These are phyloP conservation scores for Oligia latruncula DNA, from an alignment of 2,888 invertebrate genomes.

Conservation along the genomic window DNA sequence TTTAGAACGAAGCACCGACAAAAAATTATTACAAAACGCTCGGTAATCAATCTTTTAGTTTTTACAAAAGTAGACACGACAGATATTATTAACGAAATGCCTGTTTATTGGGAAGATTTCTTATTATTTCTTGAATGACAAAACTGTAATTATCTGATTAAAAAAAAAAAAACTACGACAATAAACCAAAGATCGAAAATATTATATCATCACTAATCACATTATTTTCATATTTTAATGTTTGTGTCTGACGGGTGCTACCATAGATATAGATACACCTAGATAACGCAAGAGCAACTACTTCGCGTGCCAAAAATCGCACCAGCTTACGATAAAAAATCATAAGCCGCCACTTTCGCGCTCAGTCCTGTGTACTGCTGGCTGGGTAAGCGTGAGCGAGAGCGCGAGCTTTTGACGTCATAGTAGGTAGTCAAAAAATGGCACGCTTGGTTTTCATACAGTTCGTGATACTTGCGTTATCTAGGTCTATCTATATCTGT, in stretches of 20 bases:
- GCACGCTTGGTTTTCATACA: too few relatives aligned
- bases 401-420: too few relatives aligned
- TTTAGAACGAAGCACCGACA: conserved; percentile 71
- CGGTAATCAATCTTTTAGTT: conserved; percentile 75
- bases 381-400: too few relatives aligned
- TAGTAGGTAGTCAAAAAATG: too few relatives aligned
- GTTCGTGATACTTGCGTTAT: too few relatives aligned
- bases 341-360: too few relatives aligned
- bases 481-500: too few relatives aligned
- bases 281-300: too few relatives aligned
- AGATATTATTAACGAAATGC: conserved; percentile 45
- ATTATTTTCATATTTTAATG: not conserved
- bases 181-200: not conserved
- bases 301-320: too few relatives aligned
- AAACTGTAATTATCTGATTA: not conserved
- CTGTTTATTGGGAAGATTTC: conserved; percentile 10
- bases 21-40: conserved; percentile 68
- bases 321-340: too few relatives aligned
- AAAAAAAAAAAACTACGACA: not conserved
- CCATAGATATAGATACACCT: too few relatives aligned
- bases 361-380: too few relatives aligned
- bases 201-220: not conserved
- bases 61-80: conserved; percentile 36
- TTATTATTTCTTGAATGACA: not conserved
- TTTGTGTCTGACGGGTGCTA: not conserved